phyloP scores from a whole-genome alignment of 2,888 invertebrate species.

The Yponomeuta plumbellus region DNA sequence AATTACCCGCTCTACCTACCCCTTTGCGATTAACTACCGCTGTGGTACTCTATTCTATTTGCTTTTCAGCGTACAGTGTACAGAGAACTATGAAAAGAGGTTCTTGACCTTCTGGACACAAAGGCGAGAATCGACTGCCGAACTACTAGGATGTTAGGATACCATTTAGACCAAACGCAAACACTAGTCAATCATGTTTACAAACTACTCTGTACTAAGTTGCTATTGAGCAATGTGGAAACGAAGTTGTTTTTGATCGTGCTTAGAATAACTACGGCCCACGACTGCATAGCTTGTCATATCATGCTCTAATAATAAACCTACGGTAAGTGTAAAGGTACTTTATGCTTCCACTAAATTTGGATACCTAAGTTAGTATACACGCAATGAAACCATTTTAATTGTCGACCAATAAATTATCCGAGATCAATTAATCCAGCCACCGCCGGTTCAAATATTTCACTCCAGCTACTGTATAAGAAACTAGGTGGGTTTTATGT shows the following conservation, averaged over 20 bases:
- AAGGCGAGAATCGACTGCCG: neutral
- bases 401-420: neutral
- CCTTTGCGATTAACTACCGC: slow-evolving; percentile 57
- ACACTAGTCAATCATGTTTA: slow-evolving; percentile 3
- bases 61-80: neutral
- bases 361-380: neutral
- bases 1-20: slow-evolving; percentile 62
- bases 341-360: neutral
- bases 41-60: slow-evolving; percentile 16
- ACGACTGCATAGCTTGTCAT: neutral
- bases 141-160: neutral
- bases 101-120: neutral
- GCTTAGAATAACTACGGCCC: neutral
- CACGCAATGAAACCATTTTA: neutral
- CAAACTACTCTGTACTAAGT: neutral
- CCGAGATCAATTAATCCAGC: neutral
- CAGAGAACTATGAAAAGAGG: neutral
- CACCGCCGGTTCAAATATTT: neutral
- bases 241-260: neutral
- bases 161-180: neutral
- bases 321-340: neutral
- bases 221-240: neutral
- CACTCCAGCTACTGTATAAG: neutral
- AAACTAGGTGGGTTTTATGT: neutral
- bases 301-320: neutral